Percentiles rank a stretch among this genome's conserved stretches.
These are phyloP conservation scores for Argyrosomus regius DNA, from an alignment of 2,797 vertebrate species.

Conservation along the genomic window DNA sequence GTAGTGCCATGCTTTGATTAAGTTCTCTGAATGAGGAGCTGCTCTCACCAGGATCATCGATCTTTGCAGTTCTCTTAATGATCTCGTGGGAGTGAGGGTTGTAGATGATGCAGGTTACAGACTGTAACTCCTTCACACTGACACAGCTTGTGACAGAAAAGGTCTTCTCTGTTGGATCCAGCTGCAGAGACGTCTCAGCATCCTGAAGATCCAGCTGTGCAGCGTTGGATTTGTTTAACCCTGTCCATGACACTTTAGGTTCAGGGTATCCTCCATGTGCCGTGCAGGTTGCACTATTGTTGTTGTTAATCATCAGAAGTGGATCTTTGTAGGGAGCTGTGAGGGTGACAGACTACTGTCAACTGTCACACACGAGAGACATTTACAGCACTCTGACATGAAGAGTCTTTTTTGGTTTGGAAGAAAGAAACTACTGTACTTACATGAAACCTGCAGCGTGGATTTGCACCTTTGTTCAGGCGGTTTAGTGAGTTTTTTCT, in stretches of 20 bases:
- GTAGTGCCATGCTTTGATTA: no score
- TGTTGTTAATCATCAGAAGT: not conserved
- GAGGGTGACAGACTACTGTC: no score
- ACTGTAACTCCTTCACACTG: not conserved
- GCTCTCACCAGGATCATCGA: not conserved
- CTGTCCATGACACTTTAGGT: not conserved
- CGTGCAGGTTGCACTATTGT: not conserved
- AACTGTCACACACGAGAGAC: not conserved
- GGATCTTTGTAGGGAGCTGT: conserved; percentile 4
- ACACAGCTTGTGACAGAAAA: not conserved
- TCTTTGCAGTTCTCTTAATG: accelerated
- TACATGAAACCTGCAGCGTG: not conserved
- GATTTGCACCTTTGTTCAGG: not conserved
- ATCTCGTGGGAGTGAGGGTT: not conserved
- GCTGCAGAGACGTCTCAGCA: not conserved
- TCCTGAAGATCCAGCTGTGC: not conserved
- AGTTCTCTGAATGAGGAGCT: not conserved
- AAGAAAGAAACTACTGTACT: not conserved
- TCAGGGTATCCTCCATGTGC: not conserved
- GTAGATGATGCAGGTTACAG: not conserved
- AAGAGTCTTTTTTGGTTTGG: not conserved
- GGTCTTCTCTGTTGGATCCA: not conserved
- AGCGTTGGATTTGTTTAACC: not conserved
- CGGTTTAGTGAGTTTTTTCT: no score
- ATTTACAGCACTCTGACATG: not conserved